A percentile compares a stretch with the other conserved stretches of the same genome.
Evolutionary conservation across 1,140 invertebrate species (phyloP).

Genomic region (Conopomorpha cramerella): DNA sequence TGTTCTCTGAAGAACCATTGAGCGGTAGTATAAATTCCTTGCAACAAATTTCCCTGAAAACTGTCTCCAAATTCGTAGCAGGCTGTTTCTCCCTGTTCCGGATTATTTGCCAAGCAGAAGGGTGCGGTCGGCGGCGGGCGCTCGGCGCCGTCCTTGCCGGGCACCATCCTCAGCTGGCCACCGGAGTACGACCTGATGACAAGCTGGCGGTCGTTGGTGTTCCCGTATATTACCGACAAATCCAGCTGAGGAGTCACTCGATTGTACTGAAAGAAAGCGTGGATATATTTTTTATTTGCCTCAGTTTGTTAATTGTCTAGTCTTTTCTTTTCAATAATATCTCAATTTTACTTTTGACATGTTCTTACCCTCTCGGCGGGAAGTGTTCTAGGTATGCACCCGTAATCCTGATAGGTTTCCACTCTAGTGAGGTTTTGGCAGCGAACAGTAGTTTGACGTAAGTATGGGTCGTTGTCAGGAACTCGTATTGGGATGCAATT

Average conservation of each 20-base stretch:
- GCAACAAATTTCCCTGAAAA: conserved; percentile 4
- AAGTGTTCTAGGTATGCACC: conserved; percentile 7
- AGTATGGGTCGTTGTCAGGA: conserved; percentile 12
- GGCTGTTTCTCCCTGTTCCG: conserved; percentile 5
- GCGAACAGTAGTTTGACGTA: conserved; percentile 9
- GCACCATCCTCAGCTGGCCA: conserved; percentile 6
- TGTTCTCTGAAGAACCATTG: conserved; percentile 66
- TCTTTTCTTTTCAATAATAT: too few relatives aligned
- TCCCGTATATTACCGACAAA: conserved; percentile 7
- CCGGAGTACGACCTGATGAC: conserved; percentile 2
- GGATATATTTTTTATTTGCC: too few relatives aligned
- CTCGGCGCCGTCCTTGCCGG: conserved; percentile 4
- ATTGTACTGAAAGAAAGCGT: conserved; percentile 1
- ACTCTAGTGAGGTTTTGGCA: conserved; percentile 14
- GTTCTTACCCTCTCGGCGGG: conserved; percentile 12
- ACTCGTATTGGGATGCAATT: conserved; percentile 12
- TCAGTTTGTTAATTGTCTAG: too few relatives aligned
- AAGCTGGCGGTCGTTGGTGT: not conserved
- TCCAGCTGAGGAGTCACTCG: conserved; percentile 6
- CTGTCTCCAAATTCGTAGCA: conserved; percentile 14
- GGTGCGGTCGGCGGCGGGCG: not conserved
- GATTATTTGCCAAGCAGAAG: conserved; percentile 6
- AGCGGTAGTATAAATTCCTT: conserved; percentile 3
- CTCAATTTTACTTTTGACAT: too few relatives aligned
- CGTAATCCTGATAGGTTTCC: conserved; percentile 9